phyloP scores from a whole-genome alignment of 2,113 vertebrate genomes.

The Tetrao urogallus region DNA sequence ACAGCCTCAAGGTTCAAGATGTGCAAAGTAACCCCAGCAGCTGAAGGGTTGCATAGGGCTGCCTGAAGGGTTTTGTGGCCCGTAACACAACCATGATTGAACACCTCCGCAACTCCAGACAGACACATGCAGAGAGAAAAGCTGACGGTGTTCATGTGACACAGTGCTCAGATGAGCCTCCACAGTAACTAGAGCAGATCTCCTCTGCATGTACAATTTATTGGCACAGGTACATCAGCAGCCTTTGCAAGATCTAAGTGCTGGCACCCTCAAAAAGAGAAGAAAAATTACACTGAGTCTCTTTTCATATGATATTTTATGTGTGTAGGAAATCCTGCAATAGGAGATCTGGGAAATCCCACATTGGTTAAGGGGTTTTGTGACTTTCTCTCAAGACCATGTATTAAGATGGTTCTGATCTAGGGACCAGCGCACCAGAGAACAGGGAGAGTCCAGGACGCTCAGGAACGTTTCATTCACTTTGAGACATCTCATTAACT shows the following conservation, averaged over 20 bases:
- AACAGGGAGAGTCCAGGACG: background rate
- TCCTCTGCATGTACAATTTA: background rate
- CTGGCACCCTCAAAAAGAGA: background rate
- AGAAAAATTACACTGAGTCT: rapidly evolving
- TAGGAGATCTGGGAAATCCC: background rate
- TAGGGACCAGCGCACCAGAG: background rate
- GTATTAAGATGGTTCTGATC: background rate
- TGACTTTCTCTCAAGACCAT: background rate
- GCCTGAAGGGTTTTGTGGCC: background rate
- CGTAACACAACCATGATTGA: background rate
- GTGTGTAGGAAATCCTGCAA: background rate
- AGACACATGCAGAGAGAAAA: background rate
- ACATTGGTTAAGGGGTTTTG: background rate
- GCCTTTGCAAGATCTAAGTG: background rate
- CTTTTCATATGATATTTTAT: background rate
- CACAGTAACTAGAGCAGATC: background rate
- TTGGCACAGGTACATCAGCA: background rate
- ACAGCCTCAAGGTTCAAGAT: background rate
- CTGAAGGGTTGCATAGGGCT: background rate
- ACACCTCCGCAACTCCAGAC: background rate
- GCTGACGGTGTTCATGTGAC: background rate
- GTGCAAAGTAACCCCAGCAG: background rate
- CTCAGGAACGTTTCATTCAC: background rate
- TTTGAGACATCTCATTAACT: constrained; percentile 15
- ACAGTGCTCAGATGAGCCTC: background rate